Evolutionary conservation across 2,113 vertebrate species (phyloP).

Genomic region (Engystomops pustulosus): DNA sequence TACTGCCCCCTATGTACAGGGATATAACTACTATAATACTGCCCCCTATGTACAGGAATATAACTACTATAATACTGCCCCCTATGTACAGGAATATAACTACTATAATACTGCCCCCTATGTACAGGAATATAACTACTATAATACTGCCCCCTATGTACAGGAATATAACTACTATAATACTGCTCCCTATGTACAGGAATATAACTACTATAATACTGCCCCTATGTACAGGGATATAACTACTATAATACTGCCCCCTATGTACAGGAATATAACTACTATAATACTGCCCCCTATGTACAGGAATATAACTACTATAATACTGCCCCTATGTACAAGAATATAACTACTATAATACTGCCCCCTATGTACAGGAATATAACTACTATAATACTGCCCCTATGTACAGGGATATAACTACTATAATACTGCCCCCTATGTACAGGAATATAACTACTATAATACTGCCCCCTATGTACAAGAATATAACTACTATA

Average conservation of each 20-base stretch:
- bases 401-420: not conserved
- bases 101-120: not conserved
- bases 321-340: constrained; percentile 6
- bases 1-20: not conserved
- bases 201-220: not conserved
- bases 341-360: constrained; percentile 6
- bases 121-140: constrained; percentile 1
- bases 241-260: not conserved
- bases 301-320: constrained; percentile 5
- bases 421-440: constrained; percentile 1
- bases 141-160: not conserved
- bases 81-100: not conserved
- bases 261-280: constrained; percentile 6
- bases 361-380: not conserved
- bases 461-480: constrained; percentile 5
- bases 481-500: constrained; percentile 10
- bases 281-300: not conserved
- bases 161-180: constrained; percentile 4
- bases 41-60: too few relatives aligned
- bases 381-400: not conserved
- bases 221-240: not conserved
- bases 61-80: not conserved
- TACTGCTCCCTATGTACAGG: not conserved
- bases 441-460: constrained; percentile 6
- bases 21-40: too few relatives aligned